Percentiles rank a stretch among this genome's conserved stretches.
phyloP scores from a whole-genome alignment of 1,140 invertebrate species.

The Sesamia nonagrioides region DNA sequence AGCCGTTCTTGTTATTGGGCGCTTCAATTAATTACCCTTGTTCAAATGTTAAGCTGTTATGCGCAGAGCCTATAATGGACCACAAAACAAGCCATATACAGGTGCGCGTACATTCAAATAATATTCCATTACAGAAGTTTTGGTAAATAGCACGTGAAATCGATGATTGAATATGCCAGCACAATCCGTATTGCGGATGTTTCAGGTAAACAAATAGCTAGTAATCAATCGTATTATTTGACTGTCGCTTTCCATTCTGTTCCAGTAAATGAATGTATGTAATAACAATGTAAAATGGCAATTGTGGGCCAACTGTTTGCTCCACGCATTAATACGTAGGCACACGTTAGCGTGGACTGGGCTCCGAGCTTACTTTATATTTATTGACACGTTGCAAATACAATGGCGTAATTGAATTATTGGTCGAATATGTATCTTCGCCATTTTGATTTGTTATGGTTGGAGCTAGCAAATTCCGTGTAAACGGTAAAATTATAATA shows the following conservation, averaged over 20 bases:
- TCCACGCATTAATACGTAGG: conserved; percentile 9
- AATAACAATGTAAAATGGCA: conserved; percentile 43
- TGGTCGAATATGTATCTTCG: not conserved
- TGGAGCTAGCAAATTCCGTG: no score
- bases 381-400: conserved; percentile 27
- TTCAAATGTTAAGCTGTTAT: conserved; percentile 56
- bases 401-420: conserved; percentile 23
- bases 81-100: conserved; percentile 37
- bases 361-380: conserved; percentile 6
- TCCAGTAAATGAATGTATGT: conserved; percentile 45
- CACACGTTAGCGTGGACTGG: not conserved
- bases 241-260: conserved; percentile 50
- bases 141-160: conserved; percentile 63
- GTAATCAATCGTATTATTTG: conserved; percentile 70
- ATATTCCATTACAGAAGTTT: conserved; percentile 60
- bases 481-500: no score
- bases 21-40: conserved; percentile 60
- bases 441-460: not conserved
- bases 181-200: conserved; percentile 60
- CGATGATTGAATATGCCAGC: conserved; percentile 66
- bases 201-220: conserved; percentile 65
- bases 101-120: conserved; percentile 49
- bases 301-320: conserved; percentile 37
- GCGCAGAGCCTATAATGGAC: conserved; percentile 29
- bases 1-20: conserved; percentile 50